A percentile compares a stretch with the other conserved stretches of the same genome.
phyloP scores from a whole-genome alignment of 2,888 invertebrate species.

The Tiliacea citrago region DNA sequence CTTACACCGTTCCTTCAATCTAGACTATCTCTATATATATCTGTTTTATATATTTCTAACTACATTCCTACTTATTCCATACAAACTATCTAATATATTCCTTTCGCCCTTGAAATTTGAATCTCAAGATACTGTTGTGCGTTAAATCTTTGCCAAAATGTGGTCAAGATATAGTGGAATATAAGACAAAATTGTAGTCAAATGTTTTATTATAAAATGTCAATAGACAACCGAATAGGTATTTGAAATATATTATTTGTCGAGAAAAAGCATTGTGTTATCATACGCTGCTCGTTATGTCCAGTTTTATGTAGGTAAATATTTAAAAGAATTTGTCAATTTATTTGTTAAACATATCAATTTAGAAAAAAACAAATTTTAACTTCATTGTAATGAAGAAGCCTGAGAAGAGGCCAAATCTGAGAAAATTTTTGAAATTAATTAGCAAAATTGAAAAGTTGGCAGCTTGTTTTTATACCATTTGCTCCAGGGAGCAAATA shows the following conservation, averaged over 20 bases:
- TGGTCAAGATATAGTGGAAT: slow-evolving; percentile 27
- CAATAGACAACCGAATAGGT: background rate
- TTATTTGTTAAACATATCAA: slow-evolving; percentile 66
- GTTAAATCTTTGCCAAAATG: slow-evolving; percentile 23
- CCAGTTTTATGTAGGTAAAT: slow-evolving; percentile 30
- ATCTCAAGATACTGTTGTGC: slow-evolving; percentile 47
- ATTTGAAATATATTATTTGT: slow-evolving; percentile 19
- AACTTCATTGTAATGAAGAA: slow-evolving; percentile 11
- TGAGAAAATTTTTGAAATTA: background rate
- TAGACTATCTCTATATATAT: slow-evolving; percentile 17
- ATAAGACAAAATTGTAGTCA: slow-evolving; percentile 26
- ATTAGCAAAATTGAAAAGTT: background rate
- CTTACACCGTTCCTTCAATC: slow-evolving; percentile 51
- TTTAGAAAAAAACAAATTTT: slow-evolving; percentile 25
- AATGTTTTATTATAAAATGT: slow-evolving; percentile 22
- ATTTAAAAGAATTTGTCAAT: slow-evolving; percentile 52
- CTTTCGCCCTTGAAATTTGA: slow-evolving; percentile 33
- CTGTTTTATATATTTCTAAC: slow-evolving; percentile 39
- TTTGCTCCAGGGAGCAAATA: background rate
- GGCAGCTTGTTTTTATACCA: background rate
- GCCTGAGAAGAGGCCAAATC: background rate
- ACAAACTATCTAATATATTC: slow-evolving; percentile 26
- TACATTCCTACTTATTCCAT: slow-evolving; percentile 30
- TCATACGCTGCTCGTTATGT: slow-evolving; percentile 5
- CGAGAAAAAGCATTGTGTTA: slow-evolving; percentile 22